Evolutionary conservation across 2,888 invertebrate genomes (phyloP).

Genomic region (Callinectes sapidus): DNA sequence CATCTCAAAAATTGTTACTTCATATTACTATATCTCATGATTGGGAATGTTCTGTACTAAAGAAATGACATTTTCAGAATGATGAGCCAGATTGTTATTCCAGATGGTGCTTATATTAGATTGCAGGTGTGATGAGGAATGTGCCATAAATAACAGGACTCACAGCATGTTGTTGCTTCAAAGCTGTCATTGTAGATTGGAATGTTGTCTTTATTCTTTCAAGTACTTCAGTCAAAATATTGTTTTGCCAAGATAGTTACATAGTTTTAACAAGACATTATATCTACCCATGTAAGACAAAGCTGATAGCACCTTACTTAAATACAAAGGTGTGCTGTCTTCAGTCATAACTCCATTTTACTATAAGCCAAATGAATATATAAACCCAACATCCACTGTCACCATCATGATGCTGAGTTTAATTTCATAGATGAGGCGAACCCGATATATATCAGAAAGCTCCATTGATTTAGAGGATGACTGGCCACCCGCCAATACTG

Average conservation of each 20-base stretch:
- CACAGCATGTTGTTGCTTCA: neutral
- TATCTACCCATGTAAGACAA: neutral
- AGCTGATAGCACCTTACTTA: neutral
- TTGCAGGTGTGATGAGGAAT: neutral
- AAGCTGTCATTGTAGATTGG: neutral
- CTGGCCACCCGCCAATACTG: conserved; percentile 64
- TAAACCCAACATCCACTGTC: conserved; percentile 5
- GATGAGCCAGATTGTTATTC: neutral
- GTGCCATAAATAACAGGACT: neutral
- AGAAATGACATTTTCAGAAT: neutral
- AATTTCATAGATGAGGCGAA: conserved; percentile 64
- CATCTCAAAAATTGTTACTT: neutral
- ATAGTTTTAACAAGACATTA: neutral
- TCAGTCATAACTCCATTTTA: neutral
- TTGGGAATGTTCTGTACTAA: neutral
- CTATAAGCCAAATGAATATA: neutral
- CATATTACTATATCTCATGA: neutral
- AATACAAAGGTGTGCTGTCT: neutral
- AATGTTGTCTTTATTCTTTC: neutral
- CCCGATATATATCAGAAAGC: conserved; percentile 68
- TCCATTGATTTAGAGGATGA: conserved; percentile 67
- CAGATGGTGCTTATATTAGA: neutral
- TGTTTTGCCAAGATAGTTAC: neutral
- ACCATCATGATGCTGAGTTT: conserved; percentile 40
- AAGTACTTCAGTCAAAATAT: neutral